Evolutionary conservation across 2,113 vertebrate genomes (phyloP), one percentile per base, ranked within the genome.

Genomic region (Ophthalmolycus amberensis): DNA sequence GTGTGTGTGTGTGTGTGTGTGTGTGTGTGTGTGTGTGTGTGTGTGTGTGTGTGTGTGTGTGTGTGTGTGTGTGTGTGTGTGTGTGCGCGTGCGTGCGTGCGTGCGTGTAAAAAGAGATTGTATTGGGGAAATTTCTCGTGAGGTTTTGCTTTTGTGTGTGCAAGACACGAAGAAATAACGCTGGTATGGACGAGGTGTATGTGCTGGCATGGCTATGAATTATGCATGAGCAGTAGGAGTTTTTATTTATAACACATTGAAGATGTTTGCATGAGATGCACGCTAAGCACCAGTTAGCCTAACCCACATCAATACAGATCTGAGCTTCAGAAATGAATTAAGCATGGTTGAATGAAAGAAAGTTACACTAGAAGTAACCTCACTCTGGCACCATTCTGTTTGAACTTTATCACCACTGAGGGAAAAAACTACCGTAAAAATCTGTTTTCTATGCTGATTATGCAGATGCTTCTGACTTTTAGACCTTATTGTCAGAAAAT

Each of bases 181-280:
- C 50, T 64, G 67, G 22, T 69, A 69, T 83, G 75, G 46, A 60
- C 77, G 75, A 64, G 32, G 29, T 48, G 52, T 25, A 50, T 80
- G 76, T 56, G 75, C 82, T 80, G 5, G 34, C 71, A 71, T 85
- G 68, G 58, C 40, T 34, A 83, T 93, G 81, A 88, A 91, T 93
- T 89, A 90, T 90, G 52, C 82, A 91, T 82, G 42, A 90, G 80
- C 60, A 74, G 91, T 89, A 86, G 88, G 87, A 85, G 88, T 78
- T 89, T 82, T 91, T 91, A 90, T 92, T 91, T 91, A 84, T 91
- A 91, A 89, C 84, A 80, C 79, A 81, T 68, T 82, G 76, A 84
- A 80, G 75, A 91, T 85, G 79, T 88, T 91, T 84, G 85, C 88
- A 84, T 25, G 4, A 56, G 62, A 85, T 66, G 71, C 89, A 80